These are phyloP conservation scores for Siderastrea siderea DNA, from an alignment of 92 coral and sea anemone species.

Conservation along the genomic window DNA sequence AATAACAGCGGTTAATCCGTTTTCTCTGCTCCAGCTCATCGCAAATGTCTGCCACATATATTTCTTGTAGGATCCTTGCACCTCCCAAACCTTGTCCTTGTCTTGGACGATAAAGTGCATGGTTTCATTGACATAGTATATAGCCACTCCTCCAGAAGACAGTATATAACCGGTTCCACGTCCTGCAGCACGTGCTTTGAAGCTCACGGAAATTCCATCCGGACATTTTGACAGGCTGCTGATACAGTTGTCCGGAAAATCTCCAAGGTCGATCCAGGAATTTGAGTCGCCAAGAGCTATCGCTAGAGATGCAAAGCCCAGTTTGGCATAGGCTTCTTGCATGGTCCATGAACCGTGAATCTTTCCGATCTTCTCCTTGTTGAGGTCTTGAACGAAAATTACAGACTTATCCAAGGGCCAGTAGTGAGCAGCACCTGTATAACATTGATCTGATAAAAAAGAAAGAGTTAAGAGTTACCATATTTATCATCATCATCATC, in stretches of 20 bases:
- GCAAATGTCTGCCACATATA: conserved; percentile 59
- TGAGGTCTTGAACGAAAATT: conserved; percentile 24
- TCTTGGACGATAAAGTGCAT: conserved; percentile 55
- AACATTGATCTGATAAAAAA: conserved; percentile 53
- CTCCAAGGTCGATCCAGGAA: conserved; percentile 73
- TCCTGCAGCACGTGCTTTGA: conserved; percentile 25
- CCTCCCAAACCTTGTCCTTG: conserved; percentile 57
- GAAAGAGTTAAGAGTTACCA: too few species aligned
- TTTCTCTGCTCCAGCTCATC: conserved; percentile 60
- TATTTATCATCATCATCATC: too few species aligned
- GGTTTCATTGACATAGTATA: conserved; percentile 43
- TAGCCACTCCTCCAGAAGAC: conserved; percentile 66
- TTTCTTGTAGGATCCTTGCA: not conserved
- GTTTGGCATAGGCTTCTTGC: conserved; percentile 28
- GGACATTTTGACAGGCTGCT: conserved; percentile 59
- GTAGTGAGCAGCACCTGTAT: conserved; percentile 61
- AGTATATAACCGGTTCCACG: conserved; percentile 28
- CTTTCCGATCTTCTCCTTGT: conserved; percentile 50
- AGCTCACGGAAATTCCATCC: conserved; percentile 60
- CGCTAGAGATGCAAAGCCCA: conserved; percentile 57
- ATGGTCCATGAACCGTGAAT: conserved; percentile 50
- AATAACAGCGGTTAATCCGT: conserved; percentile 57
- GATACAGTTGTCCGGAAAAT: conserved; percentile 59
- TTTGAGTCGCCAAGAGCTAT: conserved; percentile 51
- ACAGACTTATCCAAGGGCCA: conserved; percentile 86